A percentile compares a stretch with the other conserved stretches of the same genome.
These are phyloP conservation scores for Poecilus cupreus DNA, from an alignment of 2,888 invertebrate genomes.

Conservation along the genomic window DNA sequence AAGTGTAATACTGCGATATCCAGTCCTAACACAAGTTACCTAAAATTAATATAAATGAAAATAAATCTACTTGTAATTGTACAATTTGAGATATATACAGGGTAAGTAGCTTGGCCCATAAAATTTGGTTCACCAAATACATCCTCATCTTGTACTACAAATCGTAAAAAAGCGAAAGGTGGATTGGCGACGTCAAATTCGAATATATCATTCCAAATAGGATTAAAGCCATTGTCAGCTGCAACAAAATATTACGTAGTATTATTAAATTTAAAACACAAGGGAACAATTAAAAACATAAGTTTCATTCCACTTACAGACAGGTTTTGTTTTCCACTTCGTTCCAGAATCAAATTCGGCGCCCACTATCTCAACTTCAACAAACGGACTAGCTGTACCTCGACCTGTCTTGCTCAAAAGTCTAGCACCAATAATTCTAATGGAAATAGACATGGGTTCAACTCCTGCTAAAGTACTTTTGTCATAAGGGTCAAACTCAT, in stretches of 20 bases:
- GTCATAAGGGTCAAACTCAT: conserved; percentile 87
- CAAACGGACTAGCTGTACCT: conserved; percentile 91
- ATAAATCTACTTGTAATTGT: neutral
- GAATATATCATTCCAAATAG: conserved; percentile 88
- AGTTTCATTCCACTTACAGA: conserved; percentile 77
- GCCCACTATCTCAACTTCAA: conserved; percentile 93
- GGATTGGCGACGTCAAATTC: conserved; percentile 89
- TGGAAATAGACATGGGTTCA: conserved; percentile 79
- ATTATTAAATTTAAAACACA: neutral
- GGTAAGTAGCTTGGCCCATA: conserved; percentile 96
- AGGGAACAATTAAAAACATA: neutral
- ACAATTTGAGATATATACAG: conserved; percentile 74
- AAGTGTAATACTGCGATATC: conserved; percentile 93
- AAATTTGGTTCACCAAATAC: conserved; percentile 98
- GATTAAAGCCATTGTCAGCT: conserved; percentile 96
- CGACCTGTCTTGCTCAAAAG: conserved; percentile 90
- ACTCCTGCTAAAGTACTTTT: conserved; percentile 77
- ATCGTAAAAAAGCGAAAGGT: conserved; percentile 87
- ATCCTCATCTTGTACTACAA: conserved; percentile 95
- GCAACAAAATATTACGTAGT: neutral
- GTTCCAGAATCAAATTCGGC: conserved; percentile 90
- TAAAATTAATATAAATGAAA: conserved; percentile 67
- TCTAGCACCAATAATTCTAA: conserved; percentile 91
- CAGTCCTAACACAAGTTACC: conserved; percentile 85
- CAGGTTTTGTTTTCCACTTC: conserved; percentile 89